Evolutionary conservation across 1,140 invertebrate genomes (phyloP).

Genomic region (Bombus haemorrhoidalis): DNA sequence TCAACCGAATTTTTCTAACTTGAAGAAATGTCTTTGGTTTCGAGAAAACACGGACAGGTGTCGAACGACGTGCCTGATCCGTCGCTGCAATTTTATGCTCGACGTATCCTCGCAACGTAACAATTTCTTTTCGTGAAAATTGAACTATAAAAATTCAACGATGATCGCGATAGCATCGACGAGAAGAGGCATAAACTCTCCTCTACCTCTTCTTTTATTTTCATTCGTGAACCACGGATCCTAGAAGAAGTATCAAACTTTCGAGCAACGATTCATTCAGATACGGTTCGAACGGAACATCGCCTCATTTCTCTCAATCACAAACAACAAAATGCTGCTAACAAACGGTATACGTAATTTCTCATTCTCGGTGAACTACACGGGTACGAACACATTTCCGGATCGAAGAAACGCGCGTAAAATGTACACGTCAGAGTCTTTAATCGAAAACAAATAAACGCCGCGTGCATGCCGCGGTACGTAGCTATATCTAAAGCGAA

Average conservation of each 20-base stretch:
- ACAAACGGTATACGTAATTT: not conserved
- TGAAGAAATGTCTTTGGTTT: too few species aligned
- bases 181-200: too few species aligned
- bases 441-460: not conserved
- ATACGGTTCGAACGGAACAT: not conserved
- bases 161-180: too few species aligned
- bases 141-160: too few species aligned
- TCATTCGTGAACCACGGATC: too few species aligned
- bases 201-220: too few species aligned
- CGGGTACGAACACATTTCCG: not conserved
- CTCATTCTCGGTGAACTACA: accelerated
- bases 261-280: too few species aligned
- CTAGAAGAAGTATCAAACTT: not conserved
- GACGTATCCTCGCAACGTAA: accelerated
- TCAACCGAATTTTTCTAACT: too few species aligned
- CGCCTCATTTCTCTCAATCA: not conserved
- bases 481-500: not conserved
- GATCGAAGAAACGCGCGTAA: not conserved
- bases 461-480: not conserved
- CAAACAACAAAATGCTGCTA: not conserved
- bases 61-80: too few species aligned
- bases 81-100: too few species aligned
- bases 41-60: too few species aligned
- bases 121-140: too few species aligned
- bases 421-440: not conserved